Percentiles rank a stretch among this genome's conserved stretches.
phyloP scores from a whole-genome alignment of 2,888 invertebrate genomes.

The Aphodius granarius region DNA sequence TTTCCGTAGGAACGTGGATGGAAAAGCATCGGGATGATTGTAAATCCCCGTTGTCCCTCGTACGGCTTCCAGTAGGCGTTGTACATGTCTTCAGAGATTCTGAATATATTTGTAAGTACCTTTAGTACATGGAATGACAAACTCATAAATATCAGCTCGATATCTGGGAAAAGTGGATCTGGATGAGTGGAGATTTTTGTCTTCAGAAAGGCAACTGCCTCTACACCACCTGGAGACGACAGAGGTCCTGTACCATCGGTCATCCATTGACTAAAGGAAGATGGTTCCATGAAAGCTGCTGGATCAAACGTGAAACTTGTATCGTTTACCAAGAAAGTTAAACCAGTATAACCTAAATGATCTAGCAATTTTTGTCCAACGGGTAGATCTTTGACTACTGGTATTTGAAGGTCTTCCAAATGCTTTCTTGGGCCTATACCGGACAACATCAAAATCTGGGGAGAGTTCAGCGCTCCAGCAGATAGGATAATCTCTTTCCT shows the following conservation, averaged over 20 bases:
- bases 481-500: slow-evolving; percentile 74
- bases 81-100: slow-evolving; percentile 60
- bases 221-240: slow-evolving; percentile 62
- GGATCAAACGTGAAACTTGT: neutral
- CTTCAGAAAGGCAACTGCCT: slow-evolving; percentile 60
- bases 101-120: slow-evolving; percentile 57
- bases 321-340: slow-evolving; percentile 62
- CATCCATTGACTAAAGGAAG: neutral
- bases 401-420: slow-evolving; percentile 60
- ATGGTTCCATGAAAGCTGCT: slow-evolving; percentile 20
- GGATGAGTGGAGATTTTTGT: slow-evolving; percentile 48
- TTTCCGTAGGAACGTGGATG: slow-evolving; percentile 71
- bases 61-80: slow-evolving; percentile 60
- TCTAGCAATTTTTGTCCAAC: slow-evolving; percentile 80
- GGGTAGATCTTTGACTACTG: slow-evolving; percentile 64
- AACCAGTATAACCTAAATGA: slow-evolving; percentile 69
- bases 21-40: slow-evolving; percentile 69
- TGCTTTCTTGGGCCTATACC: slow-evolving; percentile 72
- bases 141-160: slow-evolving; percentile 65
- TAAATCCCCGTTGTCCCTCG: slow-evolving; percentile 47
- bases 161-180: slow-evolving; percentile 61
- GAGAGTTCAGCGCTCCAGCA: slow-evolving; percentile 78
- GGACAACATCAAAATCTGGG: slow-evolving; percentile 81
- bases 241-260: slow-evolving; percentile 53
- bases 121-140: slow-evolving; percentile 49